Conservation (phyloP, 2,888 invertebrate species). For the Nomada goodeniana region DNA sequence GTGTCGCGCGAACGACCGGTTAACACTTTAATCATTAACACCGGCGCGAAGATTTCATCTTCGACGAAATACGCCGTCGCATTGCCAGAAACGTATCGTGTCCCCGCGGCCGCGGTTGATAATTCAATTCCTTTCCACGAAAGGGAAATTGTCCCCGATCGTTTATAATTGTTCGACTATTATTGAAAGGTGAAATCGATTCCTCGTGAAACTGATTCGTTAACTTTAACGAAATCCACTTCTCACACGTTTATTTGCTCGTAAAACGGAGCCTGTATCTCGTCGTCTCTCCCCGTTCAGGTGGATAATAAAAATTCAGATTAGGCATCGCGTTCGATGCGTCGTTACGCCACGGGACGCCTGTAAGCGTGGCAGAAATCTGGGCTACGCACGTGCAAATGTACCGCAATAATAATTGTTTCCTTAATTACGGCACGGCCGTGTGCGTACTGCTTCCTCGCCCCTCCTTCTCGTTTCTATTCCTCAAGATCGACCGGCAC, state of each 20-base stretch:
- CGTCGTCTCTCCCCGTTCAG: neutral
- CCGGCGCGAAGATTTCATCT: no score
- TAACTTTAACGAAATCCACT: neutral
- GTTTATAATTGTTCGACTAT: neutral
- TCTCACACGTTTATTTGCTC: neutral
- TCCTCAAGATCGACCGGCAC: neutral
- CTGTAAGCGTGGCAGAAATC: slow-evolving; percentile 31
- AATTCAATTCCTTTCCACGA: no score
- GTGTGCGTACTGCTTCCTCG: slow-evolving; percentile 45
- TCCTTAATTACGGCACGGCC: slow-evolving; percentile 71
- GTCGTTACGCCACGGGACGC: slow-evolving; percentile 41
- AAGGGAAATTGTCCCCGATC: no score
- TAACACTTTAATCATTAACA: slow-evolving; percentile 23
- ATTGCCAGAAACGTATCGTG: no score
- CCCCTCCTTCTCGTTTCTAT: slow-evolving; percentile 16
- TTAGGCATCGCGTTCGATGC: slow-evolving; percentile 27
- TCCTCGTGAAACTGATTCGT: neutral
- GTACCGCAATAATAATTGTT: slow-evolving; percentile 82
- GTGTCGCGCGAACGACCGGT: neutral
- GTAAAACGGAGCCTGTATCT: neutral
- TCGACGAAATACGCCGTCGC: no score
- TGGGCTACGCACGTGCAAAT: slow-evolving; percentile 73
- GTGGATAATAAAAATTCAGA: neutral
- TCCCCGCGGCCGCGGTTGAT: no score
- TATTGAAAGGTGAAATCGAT: neutral